Conservation (phyloP, 2,888 invertebrate genomes). For the Stictocephala bisonia region DNA sequence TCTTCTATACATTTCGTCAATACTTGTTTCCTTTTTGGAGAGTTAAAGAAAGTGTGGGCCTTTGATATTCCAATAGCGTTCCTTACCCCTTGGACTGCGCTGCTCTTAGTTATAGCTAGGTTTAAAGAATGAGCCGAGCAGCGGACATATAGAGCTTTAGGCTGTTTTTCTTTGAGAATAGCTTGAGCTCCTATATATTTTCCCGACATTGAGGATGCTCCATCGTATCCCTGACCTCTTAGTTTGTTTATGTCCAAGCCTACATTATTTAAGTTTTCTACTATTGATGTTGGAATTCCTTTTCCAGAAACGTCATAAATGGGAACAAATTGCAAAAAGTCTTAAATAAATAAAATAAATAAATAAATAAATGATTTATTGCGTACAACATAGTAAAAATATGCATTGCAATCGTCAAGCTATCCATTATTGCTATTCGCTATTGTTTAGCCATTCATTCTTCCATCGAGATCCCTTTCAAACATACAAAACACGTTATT, state of each 20-base stretch:
- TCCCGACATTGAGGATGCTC: constrained; percentile 28
- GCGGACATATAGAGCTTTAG: constrained; percentile 38
- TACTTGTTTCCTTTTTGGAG: constrained; percentile 12
- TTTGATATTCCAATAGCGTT: neutral
- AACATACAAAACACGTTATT: too few species aligned
- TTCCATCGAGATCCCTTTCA: too few species aligned
- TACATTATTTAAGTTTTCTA: neutral
- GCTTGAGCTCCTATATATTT: constrained; percentile 33
- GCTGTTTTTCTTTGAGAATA: constrained; percentile 39
- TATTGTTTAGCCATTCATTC: too few species aligned
- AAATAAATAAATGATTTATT: too few species aligned
- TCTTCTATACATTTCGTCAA: constrained; percentile 17
- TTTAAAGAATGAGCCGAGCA: constrained; percentile 36
- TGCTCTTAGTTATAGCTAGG: constrained; percentile 1
- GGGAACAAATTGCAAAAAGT: neutral
- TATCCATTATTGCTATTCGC: too few species aligned
- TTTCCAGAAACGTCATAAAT: neutral
- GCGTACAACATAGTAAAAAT: too few species aligned
- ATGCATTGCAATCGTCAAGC: too few species aligned
- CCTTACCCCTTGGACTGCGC: neutral
- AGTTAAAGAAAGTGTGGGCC: constrained; percentile 6
- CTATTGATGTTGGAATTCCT: neutral
- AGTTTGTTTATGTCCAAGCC: neutral
- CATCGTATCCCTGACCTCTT: constrained; percentile 39
- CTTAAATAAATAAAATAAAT: too few species aligned